Conservation (phyloP, 1,140 invertebrate species). For the Riptortus pedestris region DNA sequence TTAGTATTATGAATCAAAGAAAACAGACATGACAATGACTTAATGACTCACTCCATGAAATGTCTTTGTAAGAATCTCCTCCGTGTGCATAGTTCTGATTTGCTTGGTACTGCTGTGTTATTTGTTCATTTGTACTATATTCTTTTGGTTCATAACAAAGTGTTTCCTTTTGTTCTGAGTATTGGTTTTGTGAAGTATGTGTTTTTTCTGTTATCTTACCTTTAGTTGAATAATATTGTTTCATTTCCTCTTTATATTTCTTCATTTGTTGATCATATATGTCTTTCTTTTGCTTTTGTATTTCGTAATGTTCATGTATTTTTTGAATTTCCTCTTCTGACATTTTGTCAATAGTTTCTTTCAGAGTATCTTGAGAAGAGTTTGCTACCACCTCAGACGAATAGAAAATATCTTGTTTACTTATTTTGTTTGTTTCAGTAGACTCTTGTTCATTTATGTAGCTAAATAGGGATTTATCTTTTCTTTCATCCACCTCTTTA, state of each 20-base stretch:
- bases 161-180: neutral
- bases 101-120: too few relatives aligned
- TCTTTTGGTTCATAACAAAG: neutral
- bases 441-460: neutral
- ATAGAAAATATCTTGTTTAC: too few relatives aligned
- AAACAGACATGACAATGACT: too few relatives aligned
- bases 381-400: neutral
- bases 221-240: neutral
- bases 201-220: neutral
- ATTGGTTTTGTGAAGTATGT: neutral
- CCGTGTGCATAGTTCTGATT: too few relatives aligned
- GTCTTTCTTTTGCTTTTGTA: constrained; percentile 19
- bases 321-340: constrained; percentile 21
- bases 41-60: too few relatives aligned
- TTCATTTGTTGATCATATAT: constrained; percentile 23
- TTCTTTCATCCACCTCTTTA: neutral
- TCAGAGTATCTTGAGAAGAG: neutral
- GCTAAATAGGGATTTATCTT: neutral
- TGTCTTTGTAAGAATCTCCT: too few relatives aligned
- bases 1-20: too few relatives aligned
- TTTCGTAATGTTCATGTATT: constrained; percentile 22
- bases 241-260: constrained; percentile 26
- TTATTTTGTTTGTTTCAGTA: neutral
- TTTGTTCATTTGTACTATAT: too few relatives aligned
- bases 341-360: constrained; percentile 6